Base-by-base conservation (phyloP, 2,113 vertebrate genomes). In the Gopherus evgoodei region DNA sequence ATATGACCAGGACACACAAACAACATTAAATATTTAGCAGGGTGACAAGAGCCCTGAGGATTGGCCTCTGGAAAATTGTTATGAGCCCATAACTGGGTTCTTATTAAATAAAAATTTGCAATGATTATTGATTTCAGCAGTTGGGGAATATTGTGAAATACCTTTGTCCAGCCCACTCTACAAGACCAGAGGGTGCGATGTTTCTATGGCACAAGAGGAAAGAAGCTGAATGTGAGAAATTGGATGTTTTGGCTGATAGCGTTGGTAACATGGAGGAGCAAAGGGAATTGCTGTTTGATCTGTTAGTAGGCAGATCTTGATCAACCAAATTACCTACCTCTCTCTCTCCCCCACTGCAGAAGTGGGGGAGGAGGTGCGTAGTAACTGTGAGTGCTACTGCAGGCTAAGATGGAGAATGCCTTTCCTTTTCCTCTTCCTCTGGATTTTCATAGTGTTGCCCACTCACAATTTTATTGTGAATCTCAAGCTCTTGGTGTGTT, bases 1-100 rank as follows among this genome's bases (percentile, higher is more conserved):
- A 44, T 96, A 94, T 96, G 75, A 87, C 25, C 79, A 87, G 29
- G 50, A 5, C 57, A n/a, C 49, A 91, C 38, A 92, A 84, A 78
- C 29, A 57, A 85, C 72, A 83, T 85, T 83, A 96, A 90, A 90
- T 79, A 83, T 93, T 95, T 94, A 93, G 94, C 88, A 90, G 94
- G 84, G 75, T 93, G 93, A 72, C 88, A 95, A 92, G 62, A 87
- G 44, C 53, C 72, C 0, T 0, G 25, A 50, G 75, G 57, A 95
- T 91, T 88, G 93, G 29, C 27, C 50, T 90, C 35, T 85, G 50
- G 31, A 1, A 44, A 87, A 93, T 50, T 80, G n/a, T 2, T 50
- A 81, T 78, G 81, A 88, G 62, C 86, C 81, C 25, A 13, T 91
- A 91, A 57, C 3, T 79, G 53, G 93, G 50, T 52, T 83, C 50